phyloP scores from a whole-genome alignment of 2,888 invertebrate species.

The Amblyjoppa proteus region DNA sequence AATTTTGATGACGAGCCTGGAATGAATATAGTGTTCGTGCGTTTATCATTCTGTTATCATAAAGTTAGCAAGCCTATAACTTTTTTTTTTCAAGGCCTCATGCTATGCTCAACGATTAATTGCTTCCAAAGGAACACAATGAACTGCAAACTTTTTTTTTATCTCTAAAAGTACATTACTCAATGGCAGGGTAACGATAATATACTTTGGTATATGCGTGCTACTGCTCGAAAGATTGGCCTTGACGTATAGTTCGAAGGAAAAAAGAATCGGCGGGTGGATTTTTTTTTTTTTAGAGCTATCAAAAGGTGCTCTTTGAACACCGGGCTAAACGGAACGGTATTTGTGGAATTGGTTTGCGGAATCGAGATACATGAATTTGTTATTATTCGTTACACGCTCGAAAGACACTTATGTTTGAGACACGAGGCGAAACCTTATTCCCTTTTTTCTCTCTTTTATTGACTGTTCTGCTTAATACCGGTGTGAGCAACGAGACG shows the following conservation, averaged over 20 bases:
- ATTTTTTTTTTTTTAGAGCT: conserved; percentile 10
- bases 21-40: conserved; percentile 29
- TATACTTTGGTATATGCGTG: conserved; percentile 77
- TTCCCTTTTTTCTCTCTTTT: conserved; percentile 30
- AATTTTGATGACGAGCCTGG: background rate
- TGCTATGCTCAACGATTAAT: conserved; percentile 57
- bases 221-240: conserved; percentile 72
- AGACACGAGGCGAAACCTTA: conserved; percentile 38
- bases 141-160: conserved; percentile 71
- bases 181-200: conserved; percentile 74
- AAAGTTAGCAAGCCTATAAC: background rate
- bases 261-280: background rate
- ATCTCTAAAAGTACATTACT: conserved; percentile 67
- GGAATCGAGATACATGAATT: conserved; percentile 63
- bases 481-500: conserved; percentile 56
- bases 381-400: conserved; percentile 55
- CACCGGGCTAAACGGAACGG: conserved; percentile 50
- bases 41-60: conserved; percentile 13
- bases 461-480: conserved; percentile 56
- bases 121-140: conserved; percentile 71
- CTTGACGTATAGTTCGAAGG: conserved; percentile 73
- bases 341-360: conserved; percentile 60
- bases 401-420: conserved; percentile 32
- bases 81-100: background rate
- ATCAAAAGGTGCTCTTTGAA: conserved; percentile 61